Evolutionary conservation across 1,140 invertebrate species (phyloP), one percentile per base, ranked within the genome.

Genomic region (Rhysida immarginata): DNA sequence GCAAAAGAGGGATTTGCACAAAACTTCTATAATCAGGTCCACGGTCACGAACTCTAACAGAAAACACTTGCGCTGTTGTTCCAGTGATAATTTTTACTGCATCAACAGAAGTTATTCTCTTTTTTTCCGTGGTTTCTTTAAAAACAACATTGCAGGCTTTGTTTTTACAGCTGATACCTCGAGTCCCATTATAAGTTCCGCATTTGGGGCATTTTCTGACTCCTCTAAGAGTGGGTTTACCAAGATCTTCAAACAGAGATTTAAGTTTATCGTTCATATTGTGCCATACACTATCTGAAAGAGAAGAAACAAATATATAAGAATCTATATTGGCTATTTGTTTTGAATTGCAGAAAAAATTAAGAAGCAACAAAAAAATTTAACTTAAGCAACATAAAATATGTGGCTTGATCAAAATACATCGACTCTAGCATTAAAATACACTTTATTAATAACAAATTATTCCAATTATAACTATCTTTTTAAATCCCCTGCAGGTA

Each of bases 131-230:
- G 18, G 73, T 71, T 58, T 79, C 76, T 65, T 82, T 83, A 58
- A 85, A 84, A 1, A 83, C 75, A 23, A 77, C 77, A 69, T 80
- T 77, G 68, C 84, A 87, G 8, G 76, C 68, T 68, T 83, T 82
- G 64, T 87, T 87, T 66, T 87, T 87, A 66, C 85, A 88, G 56
- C 77, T 78, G 14, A 79, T 69, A 25, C 83, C 81, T 62, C 83
- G 68, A 2, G 82, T 84, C 1, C 84, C 84, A 71, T 87, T 88
- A 53, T 78, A 81, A 2, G 79, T 82, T 0, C 82, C 81, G 75
- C 85, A 88, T 66, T 86, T 84, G 2, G 80, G 80, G 67, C 84
- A 88, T 64, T 82, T 84, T 59, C 80, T 72, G 0, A 87, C 77
- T 58, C 84, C 85, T 63, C 80, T 74, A 60, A 79, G 68, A 53